These are phyloP conservation scores for Abramis brama DNA, from an alignment of 2,113 vertebrate species.

Conservation along the genomic window DNA sequence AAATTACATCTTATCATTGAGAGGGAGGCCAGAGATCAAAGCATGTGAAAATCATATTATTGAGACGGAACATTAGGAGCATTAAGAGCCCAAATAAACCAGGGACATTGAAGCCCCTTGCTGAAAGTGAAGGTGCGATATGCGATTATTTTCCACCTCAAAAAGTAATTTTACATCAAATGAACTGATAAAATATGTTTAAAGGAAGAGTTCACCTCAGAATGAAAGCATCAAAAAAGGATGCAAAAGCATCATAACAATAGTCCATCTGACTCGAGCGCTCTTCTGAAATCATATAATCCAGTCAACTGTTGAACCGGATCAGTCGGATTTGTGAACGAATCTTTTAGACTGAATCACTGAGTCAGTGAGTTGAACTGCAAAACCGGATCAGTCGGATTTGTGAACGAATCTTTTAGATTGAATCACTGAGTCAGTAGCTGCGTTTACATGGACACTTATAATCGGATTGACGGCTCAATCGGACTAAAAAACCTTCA, in stretches of 20 bases:
- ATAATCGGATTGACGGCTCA: no score
- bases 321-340: background rate
- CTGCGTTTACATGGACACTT: no score
- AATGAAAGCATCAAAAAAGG: no score
- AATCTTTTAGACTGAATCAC: background rate
- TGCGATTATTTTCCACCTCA: background rate
- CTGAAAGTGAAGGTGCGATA: background rate
- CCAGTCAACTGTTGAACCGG: background rate
- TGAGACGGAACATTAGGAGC: background rate
- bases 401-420: background rate
- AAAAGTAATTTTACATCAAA: background rate
- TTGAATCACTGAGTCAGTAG: background rate
- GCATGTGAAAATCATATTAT: no score
- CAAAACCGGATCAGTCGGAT: background rate
- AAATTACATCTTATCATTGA: conserved; percentile 1
- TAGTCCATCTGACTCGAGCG: no score
- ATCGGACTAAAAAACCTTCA: no score
- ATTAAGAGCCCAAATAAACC: background rate
- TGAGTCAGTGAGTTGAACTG: background rate
- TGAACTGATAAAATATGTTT: background rate
- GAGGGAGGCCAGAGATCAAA: no score
- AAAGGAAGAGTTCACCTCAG: background rate
- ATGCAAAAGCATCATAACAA: no score
- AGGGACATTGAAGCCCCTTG: background rate
- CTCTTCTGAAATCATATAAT: no score